Evolutionary conservation across 1,140 invertebrate genomes (phyloP).

Genomic region (Bombus picipes): DNA sequence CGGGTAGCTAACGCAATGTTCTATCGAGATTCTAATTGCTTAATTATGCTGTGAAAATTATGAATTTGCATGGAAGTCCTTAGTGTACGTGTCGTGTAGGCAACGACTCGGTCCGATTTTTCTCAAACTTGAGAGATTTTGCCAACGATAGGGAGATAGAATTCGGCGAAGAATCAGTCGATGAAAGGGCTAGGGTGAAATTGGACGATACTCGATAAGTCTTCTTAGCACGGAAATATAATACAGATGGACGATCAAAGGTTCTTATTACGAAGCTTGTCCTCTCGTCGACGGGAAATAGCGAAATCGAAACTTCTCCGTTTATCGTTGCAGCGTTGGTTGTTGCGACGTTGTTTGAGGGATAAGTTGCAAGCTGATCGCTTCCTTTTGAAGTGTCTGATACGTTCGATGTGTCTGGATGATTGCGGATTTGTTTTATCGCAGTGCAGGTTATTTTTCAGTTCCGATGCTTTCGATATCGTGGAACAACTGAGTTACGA

Average conservation of each 20-base stretch:
- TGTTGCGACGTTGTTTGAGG: neutral
- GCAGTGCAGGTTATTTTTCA: neutral
- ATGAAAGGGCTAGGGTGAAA: neutral
- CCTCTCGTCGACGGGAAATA: neutral
- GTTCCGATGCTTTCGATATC: neutral
- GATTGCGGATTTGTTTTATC: neutral
- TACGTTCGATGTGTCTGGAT: neutral
- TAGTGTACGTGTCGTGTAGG: too few relatives aligned
- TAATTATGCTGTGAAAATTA: too few relatives aligned
- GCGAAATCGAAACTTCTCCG: neutral
- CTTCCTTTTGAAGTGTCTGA: neutral
- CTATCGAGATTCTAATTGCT: too few relatives aligned
- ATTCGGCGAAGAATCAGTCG: too few relatives aligned
- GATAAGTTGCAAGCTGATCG: neutral
- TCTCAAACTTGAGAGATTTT: too few relatives aligned
- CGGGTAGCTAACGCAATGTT: too few relatives aligned
- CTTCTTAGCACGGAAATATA: neutral
- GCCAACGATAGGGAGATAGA: too few relatives aligned
- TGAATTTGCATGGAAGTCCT: fast-evolving
- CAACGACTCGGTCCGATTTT: too few relatives aligned
- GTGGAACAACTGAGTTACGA: neutral
- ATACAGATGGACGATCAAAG: neutral
- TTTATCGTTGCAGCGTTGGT: neutral
- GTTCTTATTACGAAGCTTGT: constrained; percentile 12
- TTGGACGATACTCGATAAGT: neutral